Evolutionary conservation across 1,140 invertebrate species (phyloP), one percentile per base, ranked within the genome.

Genomic region (Schlechtendalia chinensis): DNA sequence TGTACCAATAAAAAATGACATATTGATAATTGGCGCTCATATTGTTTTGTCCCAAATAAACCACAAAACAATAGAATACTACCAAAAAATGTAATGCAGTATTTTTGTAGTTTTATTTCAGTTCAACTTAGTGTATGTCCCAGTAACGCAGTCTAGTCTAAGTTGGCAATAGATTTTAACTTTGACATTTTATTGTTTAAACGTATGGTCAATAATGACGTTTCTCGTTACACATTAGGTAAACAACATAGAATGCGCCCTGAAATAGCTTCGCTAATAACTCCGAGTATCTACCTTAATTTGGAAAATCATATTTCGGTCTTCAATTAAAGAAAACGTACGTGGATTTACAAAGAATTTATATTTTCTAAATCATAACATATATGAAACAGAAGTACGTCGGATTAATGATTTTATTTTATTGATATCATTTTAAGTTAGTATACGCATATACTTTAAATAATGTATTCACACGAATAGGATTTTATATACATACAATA

Each of bases 151-250:
- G 88, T 88, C 69, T 89, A 89, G n/a, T n/a, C n/a, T 84, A 83
- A 86, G 53, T 84, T 92, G 61, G 89, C 89, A 29, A 88, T 85
- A 81, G 83, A 89, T 67, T 90, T 87, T 83, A 86, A 90, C 65
- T 85, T 92, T 27, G 90, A 93, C 69, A 88, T 93, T 50, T 93
- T 92, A 4, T 85, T 94, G 47, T 93, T 93, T 84, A 92, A 93
- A 84, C 88, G 92, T 47, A 88, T 93, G 86, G 88, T 92, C n/a
- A 86, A 85, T 17, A 90, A 90, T 83, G 86, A 87, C 0, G 85
- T 90, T 10, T 86, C 88, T 61, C 88, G 86, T 81, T 84, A 86
- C 8, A 84, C 86, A 3, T 86, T 92, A 3, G 83, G 85, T 67
- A 87, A 89, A 10, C 91, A 92, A 84, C 90, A 91, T 84, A 87